phyloP scores from a whole-genome alignment of 2,113 vertebrate species.

The Myiozetetes cayanensis region DNA sequence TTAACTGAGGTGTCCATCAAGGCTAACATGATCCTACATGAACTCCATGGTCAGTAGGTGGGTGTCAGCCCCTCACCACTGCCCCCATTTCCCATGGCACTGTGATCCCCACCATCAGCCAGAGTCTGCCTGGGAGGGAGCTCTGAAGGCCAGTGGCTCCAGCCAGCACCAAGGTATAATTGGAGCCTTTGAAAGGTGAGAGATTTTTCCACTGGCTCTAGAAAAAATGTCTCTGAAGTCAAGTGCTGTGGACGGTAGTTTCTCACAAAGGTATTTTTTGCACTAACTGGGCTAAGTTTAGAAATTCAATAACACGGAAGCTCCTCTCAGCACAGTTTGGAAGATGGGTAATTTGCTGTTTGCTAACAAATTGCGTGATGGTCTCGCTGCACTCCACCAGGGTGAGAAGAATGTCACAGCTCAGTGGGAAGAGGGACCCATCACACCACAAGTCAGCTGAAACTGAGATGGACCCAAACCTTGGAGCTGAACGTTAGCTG shows the following conservation, averaged over 20 bases:
- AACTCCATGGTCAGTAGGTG: not conserved
- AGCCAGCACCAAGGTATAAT: conserved; percentile 13
- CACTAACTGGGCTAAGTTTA: conserved; percentile 47
- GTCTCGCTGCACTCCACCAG: not conserved
- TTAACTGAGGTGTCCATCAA: not conserved
- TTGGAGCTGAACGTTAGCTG: not conserved
- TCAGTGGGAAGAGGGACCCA: not conserved
- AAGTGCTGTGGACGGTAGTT: not conserved
- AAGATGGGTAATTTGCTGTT: not conserved
- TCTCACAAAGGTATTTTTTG: not conserved
- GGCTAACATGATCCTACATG: not conserved
- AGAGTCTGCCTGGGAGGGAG: not conserved
- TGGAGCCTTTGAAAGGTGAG: conserved; percentile 44
- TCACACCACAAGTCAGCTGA: not conserved
- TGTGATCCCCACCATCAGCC: not conserved
- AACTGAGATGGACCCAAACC: not conserved
- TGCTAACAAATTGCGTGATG: not conserved
- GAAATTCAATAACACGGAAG: not conserved
- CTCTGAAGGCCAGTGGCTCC: not conserved
- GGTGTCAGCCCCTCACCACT: not conserved
- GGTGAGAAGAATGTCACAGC: not conserved
- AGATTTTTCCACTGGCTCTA: conserved; percentile 8
- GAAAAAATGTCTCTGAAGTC: conserved; percentile 46
- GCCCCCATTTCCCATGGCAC: rapidly evolving
- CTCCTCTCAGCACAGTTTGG: not conserved